These are phyloP conservation scores for Phengaris alcon DNA, from an alignment of 2,888 invertebrate species.

Conservation along the genomic window DNA sequence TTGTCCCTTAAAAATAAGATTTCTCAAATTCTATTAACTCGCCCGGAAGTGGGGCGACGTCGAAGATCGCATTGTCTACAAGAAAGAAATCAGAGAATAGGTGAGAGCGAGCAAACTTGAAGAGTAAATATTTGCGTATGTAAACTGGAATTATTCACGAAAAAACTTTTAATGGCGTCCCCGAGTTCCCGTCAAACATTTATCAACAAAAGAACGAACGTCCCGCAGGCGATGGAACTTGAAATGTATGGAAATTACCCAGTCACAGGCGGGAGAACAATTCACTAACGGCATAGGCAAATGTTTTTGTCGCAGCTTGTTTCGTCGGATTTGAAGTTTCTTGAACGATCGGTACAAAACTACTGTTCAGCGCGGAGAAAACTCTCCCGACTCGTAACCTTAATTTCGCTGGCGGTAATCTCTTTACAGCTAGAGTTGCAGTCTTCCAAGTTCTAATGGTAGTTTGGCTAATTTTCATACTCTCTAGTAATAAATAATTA, in stretches of 20 bases:
- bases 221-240: slow-evolving; percentile 80
- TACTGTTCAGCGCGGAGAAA: slow-evolving; percentile 30
- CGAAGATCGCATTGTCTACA: slow-evolving; percentile 57
- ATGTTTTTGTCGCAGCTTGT: slow-evolving; percentile 78
- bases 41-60: slow-evolving; percentile 45
- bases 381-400: not conserved
- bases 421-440: not conserved
- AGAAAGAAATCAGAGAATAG: slow-evolving; percentile 78
- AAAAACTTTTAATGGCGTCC: slow-evolving; percentile 80
- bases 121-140: slow-evolving; percentile 79
- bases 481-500: too few species aligned
- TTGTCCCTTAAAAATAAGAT: slow-evolving; percentile 38
- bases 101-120: slow-evolving; percentile 73
- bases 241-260: slow-evolving; percentile 80
- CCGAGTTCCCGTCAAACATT: slow-evolving; percentile 79
- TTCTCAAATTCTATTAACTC: slow-evolving; percentile 73
- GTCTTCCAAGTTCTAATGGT: not conserved
- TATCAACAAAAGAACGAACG: slow-evolving; percentile 80
- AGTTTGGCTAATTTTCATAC: not conserved
- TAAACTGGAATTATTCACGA: slow-evolving; percentile 79
- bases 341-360: slow-evolving; percentile 39
- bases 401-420: not conserved
- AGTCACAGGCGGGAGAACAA: slow-evolving; percentile 78
- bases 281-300: slow-evolving; percentile 78
- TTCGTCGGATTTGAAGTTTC: slow-evolving; percentile 67